These are phyloP conservation scores for Melanocharis versteri DNA, from an alignment of 2,113 vertebrate genomes.

Conservation along the genomic window DNA sequence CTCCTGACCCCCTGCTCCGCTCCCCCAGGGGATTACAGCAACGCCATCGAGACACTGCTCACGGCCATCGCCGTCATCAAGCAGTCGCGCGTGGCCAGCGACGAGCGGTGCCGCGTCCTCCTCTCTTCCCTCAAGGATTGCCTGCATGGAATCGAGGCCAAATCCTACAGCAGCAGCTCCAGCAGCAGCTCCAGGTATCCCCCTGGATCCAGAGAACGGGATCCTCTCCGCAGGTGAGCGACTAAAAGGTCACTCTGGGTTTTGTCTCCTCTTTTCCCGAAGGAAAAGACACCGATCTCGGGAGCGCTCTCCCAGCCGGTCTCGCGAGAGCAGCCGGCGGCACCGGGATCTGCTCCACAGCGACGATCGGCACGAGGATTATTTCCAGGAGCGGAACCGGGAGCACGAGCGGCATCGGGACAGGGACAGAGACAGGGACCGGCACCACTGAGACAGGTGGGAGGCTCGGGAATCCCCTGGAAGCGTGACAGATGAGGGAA, in stretches of 20 bases:
- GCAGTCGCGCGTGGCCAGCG: constrained; percentile 88
- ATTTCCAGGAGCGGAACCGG: constrained; percentile 79
- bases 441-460: constrained; percentile 81
- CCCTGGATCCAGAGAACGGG: rapidly evolving
- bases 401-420: constrained; percentile 79
- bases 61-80: constrained; percentile 95
- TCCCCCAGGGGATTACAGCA: constrained; percentile 81
- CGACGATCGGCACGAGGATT: constrained; percentile 81
- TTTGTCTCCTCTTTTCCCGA: background rate
- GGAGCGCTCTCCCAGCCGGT: constrained; percentile 80
- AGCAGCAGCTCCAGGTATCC: constrained; percentile 76
- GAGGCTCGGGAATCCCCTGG: background rate
- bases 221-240: rapidly evolving
- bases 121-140: constrained; percentile 94
- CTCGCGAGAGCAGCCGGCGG: constrained; percentile 79
- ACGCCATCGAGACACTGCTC: constrained; percentile 90
- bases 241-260: background rate
- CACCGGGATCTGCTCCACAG: constrained; percentile 78
- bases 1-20: background rate
- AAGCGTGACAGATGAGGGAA: background rate
- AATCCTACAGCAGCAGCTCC: constrained; percentile 78
- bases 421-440: constrained; percentile 78
- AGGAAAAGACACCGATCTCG: constrained; percentile 82
- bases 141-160: constrained; percentile 91
- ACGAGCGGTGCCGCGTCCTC: constrained; percentile 89